Evolutionary conservation across 2,113 vertebrate genomes (phyloP).

Genomic region (Genyomyrus donnyi): DNA sequence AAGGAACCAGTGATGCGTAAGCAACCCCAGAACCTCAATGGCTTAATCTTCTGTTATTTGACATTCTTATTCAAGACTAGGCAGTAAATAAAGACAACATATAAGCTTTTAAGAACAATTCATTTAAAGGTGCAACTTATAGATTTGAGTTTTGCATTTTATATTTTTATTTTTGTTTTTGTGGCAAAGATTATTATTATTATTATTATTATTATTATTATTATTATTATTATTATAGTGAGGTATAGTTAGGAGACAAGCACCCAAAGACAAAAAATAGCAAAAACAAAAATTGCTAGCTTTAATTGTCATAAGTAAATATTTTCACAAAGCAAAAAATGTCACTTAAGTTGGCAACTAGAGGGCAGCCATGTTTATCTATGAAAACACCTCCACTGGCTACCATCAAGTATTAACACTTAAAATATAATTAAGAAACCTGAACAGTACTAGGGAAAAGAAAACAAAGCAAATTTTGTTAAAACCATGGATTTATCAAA

Average conservation of each 20-base stretch:
- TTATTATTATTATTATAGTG: neutral
- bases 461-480: neutral
- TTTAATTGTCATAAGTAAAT: neutral
- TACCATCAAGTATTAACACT: constrained; percentile 12
- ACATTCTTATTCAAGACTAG: constrained; percentile 63
- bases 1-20: constrained; percentile 59
- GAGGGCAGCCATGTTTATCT: constrained; percentile 55
- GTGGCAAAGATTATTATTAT: neutral
- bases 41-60: constrained; percentile 62
- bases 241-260: neutral
- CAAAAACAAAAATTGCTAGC: neutral
- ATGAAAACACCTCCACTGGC: constrained; percentile 10
- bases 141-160: neutral
- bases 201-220: neutral
- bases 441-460: neutral
- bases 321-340: constrained; percentile 8
- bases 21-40: constrained; percentile 53
- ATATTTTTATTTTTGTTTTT: neutral
- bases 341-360: constrained; percentile 49
- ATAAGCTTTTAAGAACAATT: constrained; percentile 35
- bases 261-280: neutral
- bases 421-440: neutral
- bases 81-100: constrained; percentile 44
- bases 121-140: neutral
- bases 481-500: neutral